Percentiles rank a stretch among this genome's conserved stretches.
Evolutionary conservation across 2,113 vertebrate species (phyloP).

Genomic region (Sorex fumeus): DNA sequence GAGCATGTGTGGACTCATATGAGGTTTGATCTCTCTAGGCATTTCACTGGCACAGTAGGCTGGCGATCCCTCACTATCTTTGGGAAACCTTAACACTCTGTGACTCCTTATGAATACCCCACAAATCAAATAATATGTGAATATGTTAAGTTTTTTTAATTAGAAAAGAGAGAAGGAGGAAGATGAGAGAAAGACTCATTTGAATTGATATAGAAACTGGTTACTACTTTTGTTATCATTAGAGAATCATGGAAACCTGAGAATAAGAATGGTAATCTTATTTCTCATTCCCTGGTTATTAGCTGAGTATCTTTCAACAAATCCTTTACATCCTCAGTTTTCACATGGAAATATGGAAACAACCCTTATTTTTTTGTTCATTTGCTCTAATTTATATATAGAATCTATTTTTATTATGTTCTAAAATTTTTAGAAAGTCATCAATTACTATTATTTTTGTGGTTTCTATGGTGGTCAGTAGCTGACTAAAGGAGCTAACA

Average conservation of each 20-base stretch:
- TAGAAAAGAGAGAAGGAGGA: background rate
- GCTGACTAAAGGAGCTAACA: background rate
- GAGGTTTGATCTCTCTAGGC: too few species aligned
- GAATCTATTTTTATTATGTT: background rate
- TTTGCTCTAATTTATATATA: conserved; percentile 23
- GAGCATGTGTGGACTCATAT: too few species aligned
- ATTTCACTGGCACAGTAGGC: too few species aligned
- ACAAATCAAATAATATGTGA: background rate
- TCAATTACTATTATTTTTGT: background rate
- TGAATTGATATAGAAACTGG: background rate
- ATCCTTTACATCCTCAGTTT: background rate
- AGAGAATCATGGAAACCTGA: background rate
- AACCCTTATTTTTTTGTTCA: background rate
- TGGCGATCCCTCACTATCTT: too few species aligned
- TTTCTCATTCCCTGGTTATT: background rate
- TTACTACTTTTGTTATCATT: background rate
- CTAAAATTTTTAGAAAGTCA: background rate
- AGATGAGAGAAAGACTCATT: background rate
- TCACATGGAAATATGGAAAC: background rate
- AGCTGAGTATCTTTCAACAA: background rate
- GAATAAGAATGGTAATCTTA: background rate
- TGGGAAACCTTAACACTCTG: too few species aligned
- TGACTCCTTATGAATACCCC: too few species aligned
- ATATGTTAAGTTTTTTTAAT: background rate
- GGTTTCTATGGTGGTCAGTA: background rate